Percentiles rank a stretch among this genome's conserved stretches.
Evolutionary conservation across 2,113 vertebrate species (phyloP).

Genomic region (Engraulis encrasicolus): DNA sequence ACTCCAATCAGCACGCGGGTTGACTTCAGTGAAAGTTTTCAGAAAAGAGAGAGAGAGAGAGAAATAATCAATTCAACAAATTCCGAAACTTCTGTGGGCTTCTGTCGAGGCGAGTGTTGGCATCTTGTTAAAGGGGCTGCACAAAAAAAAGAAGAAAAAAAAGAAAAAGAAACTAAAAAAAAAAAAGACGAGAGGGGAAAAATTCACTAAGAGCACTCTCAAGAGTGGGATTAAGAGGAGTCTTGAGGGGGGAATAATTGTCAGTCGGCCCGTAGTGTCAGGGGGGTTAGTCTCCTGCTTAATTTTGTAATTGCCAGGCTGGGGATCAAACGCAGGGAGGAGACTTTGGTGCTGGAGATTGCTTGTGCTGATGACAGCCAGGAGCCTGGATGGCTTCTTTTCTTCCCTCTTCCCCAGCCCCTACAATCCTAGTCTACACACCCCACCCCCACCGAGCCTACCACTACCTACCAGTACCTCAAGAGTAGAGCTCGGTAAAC

Average conservation of each 20-base stretch:
- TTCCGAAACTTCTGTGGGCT: not conserved
- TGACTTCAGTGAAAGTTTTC: conserved; percentile 25
- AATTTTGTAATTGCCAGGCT: conserved; percentile 37
- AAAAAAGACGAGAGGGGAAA: not conserved
- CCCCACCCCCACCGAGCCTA: not conserved
- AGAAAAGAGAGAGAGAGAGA: not conserved
- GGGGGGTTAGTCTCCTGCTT: conserved; percentile 32
- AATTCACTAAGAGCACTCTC: conserved; percentile 38
- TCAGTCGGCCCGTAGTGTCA: conserved; percentile 23
- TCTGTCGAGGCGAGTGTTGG: conserved; percentile 3
- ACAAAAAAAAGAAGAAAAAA: too few species aligned
- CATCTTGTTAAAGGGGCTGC: conserved; percentile 19
- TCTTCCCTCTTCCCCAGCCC: not conserved
- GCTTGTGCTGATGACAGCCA: not conserved
- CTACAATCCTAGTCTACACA: too few species aligned
- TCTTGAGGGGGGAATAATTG: conserved; percentile 43
- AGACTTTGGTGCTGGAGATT: conserved; percentile 16
- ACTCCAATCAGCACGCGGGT: not conserved
- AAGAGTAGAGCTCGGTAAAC: not conserved
- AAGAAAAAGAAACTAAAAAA: not conserved
- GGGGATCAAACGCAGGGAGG: conserved; percentile 28
- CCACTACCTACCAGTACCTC: not conserved
- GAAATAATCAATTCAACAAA: conserved; percentile 9
- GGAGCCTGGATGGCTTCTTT: not conserved
- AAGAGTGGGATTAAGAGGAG: conserved; percentile 27